phyloP scores from a whole-genome alignment of 2,888 invertebrate genomes.

The Syrphus vitripennis region DNA sequence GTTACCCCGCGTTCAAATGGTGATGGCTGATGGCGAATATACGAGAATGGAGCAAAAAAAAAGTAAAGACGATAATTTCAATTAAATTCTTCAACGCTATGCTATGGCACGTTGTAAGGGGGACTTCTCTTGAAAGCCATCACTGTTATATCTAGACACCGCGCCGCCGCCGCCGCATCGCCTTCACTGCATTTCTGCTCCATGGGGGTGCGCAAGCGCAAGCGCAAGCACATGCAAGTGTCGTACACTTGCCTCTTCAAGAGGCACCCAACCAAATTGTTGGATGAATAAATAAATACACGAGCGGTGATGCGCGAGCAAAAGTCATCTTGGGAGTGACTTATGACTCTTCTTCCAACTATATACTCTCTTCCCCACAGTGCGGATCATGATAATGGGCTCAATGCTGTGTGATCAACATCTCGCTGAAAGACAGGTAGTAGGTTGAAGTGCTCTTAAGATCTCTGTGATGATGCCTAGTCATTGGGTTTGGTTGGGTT shows the following conservation, averaged over 20 bases:
- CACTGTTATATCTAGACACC: not conserved
- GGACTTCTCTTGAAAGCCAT: not conserved
- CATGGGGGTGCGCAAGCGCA: slow-evolving; percentile 46
- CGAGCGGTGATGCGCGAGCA: slow-evolving; percentile 11
- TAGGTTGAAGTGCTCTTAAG: slow-evolving; percentile 60
- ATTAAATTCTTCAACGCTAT: slow-evolving; percentile 41
- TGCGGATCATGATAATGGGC: slow-evolving; percentile 63
- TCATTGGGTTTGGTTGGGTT: slow-evolving; percentile 64
- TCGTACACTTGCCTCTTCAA: slow-evolving; percentile 44
- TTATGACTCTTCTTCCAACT: slow-evolving; percentile 66
- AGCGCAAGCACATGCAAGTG: slow-evolving; percentile 23
- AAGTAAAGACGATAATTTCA: slow-evolving; percentile 39
- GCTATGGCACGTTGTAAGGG: not conserved
- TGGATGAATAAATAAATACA: slow-evolving; percentile 55
- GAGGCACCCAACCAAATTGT: slow-evolving; percentile 54
- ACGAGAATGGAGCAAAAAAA: slow-evolving; percentile 25
- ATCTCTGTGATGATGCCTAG: slow-evolving; percentile 28
- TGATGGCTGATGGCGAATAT: no score
- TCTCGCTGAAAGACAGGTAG: slow-evolving; percentile 66
- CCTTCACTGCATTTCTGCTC: slow-evolving; percentile 1
- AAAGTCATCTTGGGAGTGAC: slow-evolving; percentile 59
- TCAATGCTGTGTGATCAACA: slow-evolving; percentile 57
- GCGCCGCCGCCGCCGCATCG: not conserved
- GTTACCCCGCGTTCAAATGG: not conserved
- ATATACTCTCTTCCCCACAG: slow-evolving; percentile 32